Evolutionary conservation across 2,888 invertebrate genomes (phyloP).

Genomic region (Lepetodrilus schrolli): DNA sequence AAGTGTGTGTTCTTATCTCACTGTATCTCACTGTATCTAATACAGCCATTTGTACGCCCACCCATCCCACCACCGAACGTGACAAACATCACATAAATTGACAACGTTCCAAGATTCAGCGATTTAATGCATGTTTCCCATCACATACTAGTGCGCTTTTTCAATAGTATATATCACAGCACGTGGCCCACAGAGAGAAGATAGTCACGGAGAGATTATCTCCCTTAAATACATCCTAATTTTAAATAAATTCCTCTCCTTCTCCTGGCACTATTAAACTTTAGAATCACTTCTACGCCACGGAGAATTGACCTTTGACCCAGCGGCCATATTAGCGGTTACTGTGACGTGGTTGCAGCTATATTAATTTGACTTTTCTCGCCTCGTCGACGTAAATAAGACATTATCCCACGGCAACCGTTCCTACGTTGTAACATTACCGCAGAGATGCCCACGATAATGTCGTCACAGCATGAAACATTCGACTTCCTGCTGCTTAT

Average conservation of each 20-base stretch:
- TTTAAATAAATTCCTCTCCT: neutral
- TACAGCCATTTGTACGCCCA: too few species aligned
- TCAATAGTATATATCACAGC: neutral
- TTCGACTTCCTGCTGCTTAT: slow-evolving; percentile 7
- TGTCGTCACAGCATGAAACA: slow-evolving; percentile 1
- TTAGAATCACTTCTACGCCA: neutral
- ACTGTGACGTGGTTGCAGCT: neutral
- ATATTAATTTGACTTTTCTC: slow-evolving; percentile 17
- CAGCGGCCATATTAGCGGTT: neutral
- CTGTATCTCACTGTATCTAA: too few species aligned
- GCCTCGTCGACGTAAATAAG: slow-evolving; percentile 11
- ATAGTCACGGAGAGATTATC: slow-evolving; percentile 11
- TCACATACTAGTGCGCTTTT: neutral
- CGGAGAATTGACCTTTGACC: neutral
- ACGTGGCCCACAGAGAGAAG: slow-evolving; percentile 6
- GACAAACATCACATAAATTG: too few species aligned
- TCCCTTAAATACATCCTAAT: neutral
- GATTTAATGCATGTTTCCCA: neutral
- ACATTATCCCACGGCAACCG: neutral
- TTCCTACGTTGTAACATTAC: neutral
- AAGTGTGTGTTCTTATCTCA: too few species aligned
- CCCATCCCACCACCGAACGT: too few species aligned
- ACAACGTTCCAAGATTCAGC: too few species aligned
- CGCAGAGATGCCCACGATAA: neutral
- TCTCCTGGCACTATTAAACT: neutral